Base-by-base conservation (phyloP, 2,888 invertebrate genomes). In the Hedya salicella region DNA sequence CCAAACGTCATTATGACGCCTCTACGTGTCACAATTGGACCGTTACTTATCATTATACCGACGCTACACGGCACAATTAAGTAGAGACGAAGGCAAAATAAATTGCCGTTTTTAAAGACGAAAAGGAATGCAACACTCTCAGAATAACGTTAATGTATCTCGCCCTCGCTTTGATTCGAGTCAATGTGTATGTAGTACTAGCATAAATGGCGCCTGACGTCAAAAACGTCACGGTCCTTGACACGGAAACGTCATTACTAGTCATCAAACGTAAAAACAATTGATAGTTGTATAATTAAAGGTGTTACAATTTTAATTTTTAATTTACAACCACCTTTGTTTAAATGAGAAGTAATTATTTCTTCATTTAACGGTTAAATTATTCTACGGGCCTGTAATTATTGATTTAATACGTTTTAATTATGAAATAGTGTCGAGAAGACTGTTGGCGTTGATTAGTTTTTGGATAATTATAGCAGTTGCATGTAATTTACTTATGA, bases 231-330 rank as follows among this genome's bases (percentile, higher is more conserved):
- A 54, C 11, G 16, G 44, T 19, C 73, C 73, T 72, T 72, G 73
- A 69, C 72, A 70, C 62, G 49, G 49, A 64, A 69, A 50, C 25
- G 54, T 69, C 62, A 62, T 39, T 56, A 67, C 48, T 54, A 62
- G 61, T 70, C 67, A 69, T 70, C 48, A 48, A 67, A 62, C 48
- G 46, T 67, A 49, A 60, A 70, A 70, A 68, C 66, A 72, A 71
- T 70, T 69, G 68, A 67, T 69, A 48, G 67, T 25, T 54, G 19
- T 49, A 50, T 67, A 70, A 74, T 74, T 73, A 72, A 49, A 73
- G 70, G 74, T 67, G 73, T 73, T 70, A 70, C 64, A 70, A 62
- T 69, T 68, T 70, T 72, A 71, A 73, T 73, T 71, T 70, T 68
- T 64, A 62, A 57, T 57, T 42, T 53, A 48, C 62, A 59, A 39